Percentiles rank a stretch among this genome's conserved stretches.
These are phyloP conservation scores for Oreochromis aureus DNA, from an alignment of 2,113 vertebrate species.

Conservation along the genomic window DNA sequence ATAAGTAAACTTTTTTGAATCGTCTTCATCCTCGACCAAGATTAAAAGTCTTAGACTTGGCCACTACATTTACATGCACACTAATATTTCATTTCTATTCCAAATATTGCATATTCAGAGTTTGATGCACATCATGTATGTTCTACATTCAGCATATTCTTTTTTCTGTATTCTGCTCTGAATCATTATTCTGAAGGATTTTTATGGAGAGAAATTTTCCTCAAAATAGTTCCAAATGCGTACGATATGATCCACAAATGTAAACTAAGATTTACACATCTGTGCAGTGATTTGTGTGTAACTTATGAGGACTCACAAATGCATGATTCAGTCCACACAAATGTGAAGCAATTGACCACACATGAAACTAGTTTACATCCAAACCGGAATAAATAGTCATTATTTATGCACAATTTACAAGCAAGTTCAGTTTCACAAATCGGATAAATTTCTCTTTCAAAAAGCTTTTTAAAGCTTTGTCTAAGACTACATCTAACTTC, in stretches of 20 bases:
- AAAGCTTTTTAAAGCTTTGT: background rate
- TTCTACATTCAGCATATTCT: background rate
- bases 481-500: background rate
- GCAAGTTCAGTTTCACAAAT: background rate
- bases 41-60: background rate
- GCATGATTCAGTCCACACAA: background rate
- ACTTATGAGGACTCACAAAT: too few relatives aligned
- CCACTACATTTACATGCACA: background rate
- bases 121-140: accelerated
- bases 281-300: too few relatives aligned
- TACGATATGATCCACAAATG: background rate
- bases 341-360: background rate
- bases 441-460: background rate
- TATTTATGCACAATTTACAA: background rate
- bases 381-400: background rate
- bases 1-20: background rate
- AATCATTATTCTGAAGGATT: background rate
- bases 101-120: background rate
- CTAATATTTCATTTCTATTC: background rate
- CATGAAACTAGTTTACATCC: background rate
- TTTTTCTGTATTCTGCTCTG: accelerated
- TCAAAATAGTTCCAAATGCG: background rate
- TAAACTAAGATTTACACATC: too few relatives aligned
- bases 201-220: background rate
- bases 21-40: background rate